A percentile compares a stretch with the other conserved stretches of the same genome.
These are phyloP conservation scores for Osmerus mordax DNA, from an alignment of 2,113 vertebrate species.

Conservation along the genomic window DNA sequence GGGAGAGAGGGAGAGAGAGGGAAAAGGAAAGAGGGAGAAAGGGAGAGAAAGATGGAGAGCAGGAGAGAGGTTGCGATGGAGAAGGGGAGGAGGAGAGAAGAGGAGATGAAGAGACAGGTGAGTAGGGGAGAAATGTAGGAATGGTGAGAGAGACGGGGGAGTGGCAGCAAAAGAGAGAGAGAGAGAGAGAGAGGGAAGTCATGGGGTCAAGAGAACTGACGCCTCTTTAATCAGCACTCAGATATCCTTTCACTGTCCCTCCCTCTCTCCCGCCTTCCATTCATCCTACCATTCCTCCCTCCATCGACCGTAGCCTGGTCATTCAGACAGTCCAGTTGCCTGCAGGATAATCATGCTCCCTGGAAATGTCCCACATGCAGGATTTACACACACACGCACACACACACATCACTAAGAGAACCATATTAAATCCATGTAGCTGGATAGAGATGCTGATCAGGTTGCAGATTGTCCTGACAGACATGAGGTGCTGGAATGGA, in stretches of 20 bases:
- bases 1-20: no score
- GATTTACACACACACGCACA: background rate
- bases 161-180: slow-evolving; percentile 1
- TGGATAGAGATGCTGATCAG: no score
- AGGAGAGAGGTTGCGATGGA: slow-evolving; percentile 1
- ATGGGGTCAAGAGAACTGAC: slow-evolving; percentile 19
- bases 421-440: no score
- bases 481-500: no score
- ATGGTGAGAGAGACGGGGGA: slow-evolving; percentile 17
- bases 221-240: slow-evolving; percentile 47
- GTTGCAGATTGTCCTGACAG: no score
- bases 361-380: slow-evolving; percentile 2
- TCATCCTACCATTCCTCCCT: slow-evolving; percentile 12
- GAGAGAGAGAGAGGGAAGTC: slow-evolving; percentile 34
- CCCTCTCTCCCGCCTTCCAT: slow-evolving; percentile 26
- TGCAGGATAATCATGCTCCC: slow-evolving; percentile 1
- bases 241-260: slow-evolving; percentile 7
- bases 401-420: background rate
- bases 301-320: slow-evolving; percentile 25
- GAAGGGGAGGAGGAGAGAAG: background rate
- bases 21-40: no score
- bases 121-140: slow-evolving; percentile 4
- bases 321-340: background rate
- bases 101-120: background rate
- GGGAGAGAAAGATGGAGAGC: slow-evolving; percentile 13